A percentile compares a stretch with the other conserved stretches of the same genome.
Evolutionary conservation across 1,140 invertebrate species (phyloP).

Genomic region (Babylonia areolata): DNA sequence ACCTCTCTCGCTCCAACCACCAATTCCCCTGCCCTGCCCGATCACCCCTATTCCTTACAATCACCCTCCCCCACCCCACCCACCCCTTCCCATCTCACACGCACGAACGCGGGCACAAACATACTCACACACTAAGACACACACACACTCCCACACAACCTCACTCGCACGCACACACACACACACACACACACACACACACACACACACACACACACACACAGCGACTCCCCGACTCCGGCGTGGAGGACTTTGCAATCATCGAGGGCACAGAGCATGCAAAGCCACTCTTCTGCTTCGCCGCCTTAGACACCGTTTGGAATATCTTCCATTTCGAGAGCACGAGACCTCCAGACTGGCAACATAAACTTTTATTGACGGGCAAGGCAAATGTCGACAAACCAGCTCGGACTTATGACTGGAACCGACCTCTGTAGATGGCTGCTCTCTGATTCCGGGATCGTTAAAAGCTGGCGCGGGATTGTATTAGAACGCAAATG

Average conservation of each 20-base stretch:
- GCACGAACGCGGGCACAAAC: too few species aligned
- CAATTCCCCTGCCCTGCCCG: too few species aligned
- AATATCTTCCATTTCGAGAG: constrained; percentile 22
- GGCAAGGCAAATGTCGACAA: neutral
- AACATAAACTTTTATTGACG: constrained; percentile 25
- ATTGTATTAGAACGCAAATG: constrained; percentile 27
- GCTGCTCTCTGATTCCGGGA: constrained; percentile 11
- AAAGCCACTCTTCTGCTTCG: constrained; percentile 25
- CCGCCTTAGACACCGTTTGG: constrained; percentile 15
- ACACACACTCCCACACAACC: neutral
- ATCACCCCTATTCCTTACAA: too few species aligned
- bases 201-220: too few species aligned
- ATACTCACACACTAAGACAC: too few species aligned
- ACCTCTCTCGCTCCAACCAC: too few species aligned
- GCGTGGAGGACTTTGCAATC: constrained; percentile 5
- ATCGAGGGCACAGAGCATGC: constrained; percentile 26
- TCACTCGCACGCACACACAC: too few species aligned
- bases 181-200: too few species aligned
- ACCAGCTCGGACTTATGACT: constrained; percentile 28
- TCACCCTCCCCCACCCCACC: too few species aligned
- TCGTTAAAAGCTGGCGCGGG: constrained; percentile 23
- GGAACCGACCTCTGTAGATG: neutral
- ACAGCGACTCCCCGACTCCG: neutral
- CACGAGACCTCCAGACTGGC: neutral
- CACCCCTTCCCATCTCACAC: too few species aligned